Conservation (phyloP, 2,797 vertebrate species). For the Momotus momota region DNA sequence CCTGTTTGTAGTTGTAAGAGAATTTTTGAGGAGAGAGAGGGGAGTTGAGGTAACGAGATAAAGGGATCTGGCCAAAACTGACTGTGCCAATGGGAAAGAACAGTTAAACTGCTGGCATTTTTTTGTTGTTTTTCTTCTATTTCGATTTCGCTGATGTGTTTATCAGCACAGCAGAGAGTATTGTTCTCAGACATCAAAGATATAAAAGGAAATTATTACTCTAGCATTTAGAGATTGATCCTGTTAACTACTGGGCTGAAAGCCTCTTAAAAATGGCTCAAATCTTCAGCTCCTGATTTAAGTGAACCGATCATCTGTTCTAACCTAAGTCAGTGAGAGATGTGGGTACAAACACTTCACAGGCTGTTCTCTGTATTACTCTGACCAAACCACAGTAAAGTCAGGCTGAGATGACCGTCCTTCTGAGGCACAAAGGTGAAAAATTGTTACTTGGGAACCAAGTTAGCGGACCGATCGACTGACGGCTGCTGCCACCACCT, state of each 20-base stretch:
- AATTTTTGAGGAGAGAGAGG: background rate
- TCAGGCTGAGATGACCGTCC: background rate
- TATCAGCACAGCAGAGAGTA: background rate
- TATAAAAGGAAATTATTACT: background rate
- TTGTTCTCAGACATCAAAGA: background rate
- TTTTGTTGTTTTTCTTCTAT: background rate
- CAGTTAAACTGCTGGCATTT: background rate
- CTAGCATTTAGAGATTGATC: background rate
- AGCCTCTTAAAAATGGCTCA: conserved; percentile 45
- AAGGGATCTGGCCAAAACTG: background rate
- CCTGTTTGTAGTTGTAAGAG: background rate
- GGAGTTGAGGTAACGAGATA: background rate
- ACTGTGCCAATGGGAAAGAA: background rate
- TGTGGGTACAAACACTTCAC: background rate
- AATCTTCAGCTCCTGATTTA: conserved; percentile 38
- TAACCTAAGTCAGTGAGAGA: background rate
- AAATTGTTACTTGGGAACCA: background rate
- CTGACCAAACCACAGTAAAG: background rate
- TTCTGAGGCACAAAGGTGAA: background rate
- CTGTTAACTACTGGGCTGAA: background rate
- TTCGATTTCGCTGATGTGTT: background rate
- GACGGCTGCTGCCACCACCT: background rate
- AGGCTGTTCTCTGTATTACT: background rate
- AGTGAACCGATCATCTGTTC: background rate
- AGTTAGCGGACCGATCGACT: background rate